These are phyloP conservation scores for Budorcas taxicolor DNA, from an alignment of 2,113 vertebrate genomes.

Conservation along the genomic window DNA sequence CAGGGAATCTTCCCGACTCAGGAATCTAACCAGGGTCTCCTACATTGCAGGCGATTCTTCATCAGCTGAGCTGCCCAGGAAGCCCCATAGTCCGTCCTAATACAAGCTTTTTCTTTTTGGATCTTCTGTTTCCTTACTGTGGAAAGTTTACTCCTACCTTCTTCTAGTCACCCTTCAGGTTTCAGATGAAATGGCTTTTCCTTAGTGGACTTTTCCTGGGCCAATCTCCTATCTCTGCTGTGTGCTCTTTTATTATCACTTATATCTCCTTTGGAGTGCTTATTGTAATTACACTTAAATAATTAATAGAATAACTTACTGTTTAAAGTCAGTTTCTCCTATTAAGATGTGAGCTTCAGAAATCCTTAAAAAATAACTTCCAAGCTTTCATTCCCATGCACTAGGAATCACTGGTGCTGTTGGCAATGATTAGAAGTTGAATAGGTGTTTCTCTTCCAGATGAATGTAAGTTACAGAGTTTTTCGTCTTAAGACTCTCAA, in stretches of 20 bases:
- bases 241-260: background rate
- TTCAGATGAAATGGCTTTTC: background rate
- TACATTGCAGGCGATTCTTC: background rate
- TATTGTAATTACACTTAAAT: background rate
- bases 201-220: background rate
- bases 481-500: background rate
- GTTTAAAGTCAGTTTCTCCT: slow-evolving; percentile 15
- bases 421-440: background rate
- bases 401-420: background rate
- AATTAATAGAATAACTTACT: slow-evolving; percentile 31
- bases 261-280: background rate
- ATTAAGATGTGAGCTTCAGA: background rate
- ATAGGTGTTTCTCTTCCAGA: background rate
- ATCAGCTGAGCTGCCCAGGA: background rate
- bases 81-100: background rate
- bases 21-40: background rate
- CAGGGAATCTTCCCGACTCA: background rate
- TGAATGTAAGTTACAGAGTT: background rate
- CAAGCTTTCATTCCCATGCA: background rate
- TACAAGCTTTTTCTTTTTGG: background rate
- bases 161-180: background rate
- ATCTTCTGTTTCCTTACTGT: background rate
- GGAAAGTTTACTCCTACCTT: background rate
- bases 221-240: background rate
- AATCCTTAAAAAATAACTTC: slow-evolving; percentile 25